Evolutionary conservation across 2,888 invertebrate genomes (phyloP).

Genomic region (Carpatolechia fugitivella): DNA sequence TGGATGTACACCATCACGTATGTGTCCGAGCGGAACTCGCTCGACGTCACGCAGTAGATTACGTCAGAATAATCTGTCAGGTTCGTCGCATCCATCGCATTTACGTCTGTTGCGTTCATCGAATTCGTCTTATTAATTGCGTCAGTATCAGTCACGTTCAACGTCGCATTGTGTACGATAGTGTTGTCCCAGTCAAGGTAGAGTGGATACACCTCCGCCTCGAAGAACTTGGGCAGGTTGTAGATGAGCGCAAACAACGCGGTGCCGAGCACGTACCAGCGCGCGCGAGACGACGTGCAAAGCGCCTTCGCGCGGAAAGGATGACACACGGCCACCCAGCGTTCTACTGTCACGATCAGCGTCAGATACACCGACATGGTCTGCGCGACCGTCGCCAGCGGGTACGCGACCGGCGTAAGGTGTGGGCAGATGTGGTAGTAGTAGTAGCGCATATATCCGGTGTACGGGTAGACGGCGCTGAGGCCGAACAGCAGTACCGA

Average conservation of each 20-base stretch:
- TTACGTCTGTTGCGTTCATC: slow-evolving; percentile 72
- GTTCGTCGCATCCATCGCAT: neutral
- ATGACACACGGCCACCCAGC: slow-evolving; percentile 96
- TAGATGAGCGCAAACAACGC: slow-evolving; percentile 89
- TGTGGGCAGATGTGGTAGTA: slow-evolving; percentile 89
- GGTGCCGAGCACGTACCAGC: slow-evolving; percentile 90
- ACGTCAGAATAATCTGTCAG: neutral
- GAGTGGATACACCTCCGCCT: slow-evolving; percentile 74
- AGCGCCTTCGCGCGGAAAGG: slow-evolving; percentile 92
- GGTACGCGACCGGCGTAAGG: slow-evolving; percentile 88
- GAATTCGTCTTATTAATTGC: neutral
- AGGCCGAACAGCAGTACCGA: slow-evolving; percentile 92
- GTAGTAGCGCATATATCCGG: slow-evolving; percentile 86
- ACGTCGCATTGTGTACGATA: too few relatives aligned
- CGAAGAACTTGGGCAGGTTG: slow-evolving; percentile 91
- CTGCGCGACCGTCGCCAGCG: slow-evolving; percentile 92
- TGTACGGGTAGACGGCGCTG: slow-evolving; percentile 91
- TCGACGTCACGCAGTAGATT: slow-evolving; percentile 84
- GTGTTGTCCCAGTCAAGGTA: slow-evolving; percentile 36
- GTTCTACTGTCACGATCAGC: slow-evolving; percentile 92
- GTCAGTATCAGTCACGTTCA: neutral
- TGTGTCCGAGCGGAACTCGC: slow-evolving; percentile 82
- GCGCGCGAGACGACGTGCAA: slow-evolving; percentile 92
- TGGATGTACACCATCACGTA: slow-evolving; percentile 94
- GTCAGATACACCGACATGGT: slow-evolving; percentile 96